Percentiles rank a stretch among this genome's conserved stretches.
Conservation (phyloP, 2,797 vertebrate genomes). For the Mycteria americana region DNA sequence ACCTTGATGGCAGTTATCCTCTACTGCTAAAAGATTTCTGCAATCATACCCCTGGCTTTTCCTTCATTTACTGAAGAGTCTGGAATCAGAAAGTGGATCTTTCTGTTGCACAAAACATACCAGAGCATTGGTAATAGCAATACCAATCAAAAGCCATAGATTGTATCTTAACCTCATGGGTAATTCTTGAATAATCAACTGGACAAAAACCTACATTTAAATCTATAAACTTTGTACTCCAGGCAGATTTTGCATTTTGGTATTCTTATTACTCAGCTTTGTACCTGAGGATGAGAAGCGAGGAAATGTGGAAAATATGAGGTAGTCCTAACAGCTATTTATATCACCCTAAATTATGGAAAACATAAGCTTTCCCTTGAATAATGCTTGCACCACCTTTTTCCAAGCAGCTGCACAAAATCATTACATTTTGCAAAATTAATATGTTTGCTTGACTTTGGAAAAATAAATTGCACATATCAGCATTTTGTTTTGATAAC, state of each 20-base stretch:
- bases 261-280: not conserved
- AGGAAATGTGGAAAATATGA: not conserved
- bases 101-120: not conserved
- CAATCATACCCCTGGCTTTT: not conserved
- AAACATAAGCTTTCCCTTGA: not conserved
- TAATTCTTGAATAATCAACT: not conserved
- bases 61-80: not conserved
- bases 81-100: not conserved
- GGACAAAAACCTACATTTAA: not conserved
- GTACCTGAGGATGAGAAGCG: not conserved
- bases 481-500: not conserved
- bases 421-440: slow-evolving; percentile 6
- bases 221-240: not conserved
- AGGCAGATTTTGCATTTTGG: not conserved
- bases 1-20: not conserved
- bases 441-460: not conserved
- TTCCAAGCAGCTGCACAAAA: slow-evolving; percentile 27
- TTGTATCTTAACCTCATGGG: not conserved
- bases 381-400: slow-evolving; percentile 5
- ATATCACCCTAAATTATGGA: not conserved
- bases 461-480: not conserved
- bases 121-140: not conserved
- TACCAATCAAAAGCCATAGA: not conserved
- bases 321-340: not conserved
- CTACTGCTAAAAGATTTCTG: not conserved